Percentiles rank a stretch among this genome's conserved stretches.
These are phyloP conservation scores for Lynx canadensis DNA, from an alignment of 2,113 vertebrate genomes.

Conservation along the genomic window DNA sequence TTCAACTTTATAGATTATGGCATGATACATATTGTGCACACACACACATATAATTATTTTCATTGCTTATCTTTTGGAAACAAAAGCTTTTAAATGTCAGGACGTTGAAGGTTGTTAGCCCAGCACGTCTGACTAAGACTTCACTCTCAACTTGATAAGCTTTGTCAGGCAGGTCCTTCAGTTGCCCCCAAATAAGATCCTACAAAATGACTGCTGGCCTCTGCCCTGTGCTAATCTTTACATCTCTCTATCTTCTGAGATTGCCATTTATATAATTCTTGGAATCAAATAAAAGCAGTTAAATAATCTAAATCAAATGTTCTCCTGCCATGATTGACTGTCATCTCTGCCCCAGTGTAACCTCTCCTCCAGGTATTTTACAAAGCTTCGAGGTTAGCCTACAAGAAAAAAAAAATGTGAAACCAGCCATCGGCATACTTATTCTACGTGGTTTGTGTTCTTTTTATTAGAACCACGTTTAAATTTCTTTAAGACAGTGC, in stretches of 20 bases:
- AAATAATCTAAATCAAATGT: constrained; percentile 23
- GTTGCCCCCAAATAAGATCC: neutral
- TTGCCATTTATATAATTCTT: neutral
- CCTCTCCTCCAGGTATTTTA: constrained; percentile 4
- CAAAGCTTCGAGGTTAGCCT: neutral
- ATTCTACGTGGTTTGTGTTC: neutral
- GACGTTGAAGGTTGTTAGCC: neutral
- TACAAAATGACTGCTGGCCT: neutral
- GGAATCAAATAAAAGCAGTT: constrained; percentile 40
- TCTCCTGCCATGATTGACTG: neutral
- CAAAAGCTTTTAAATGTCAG: neutral
- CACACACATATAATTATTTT: neutral
- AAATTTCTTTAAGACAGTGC: neutral
- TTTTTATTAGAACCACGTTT: constrained; percentile 2
- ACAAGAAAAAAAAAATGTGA: constrained; percentile 32
- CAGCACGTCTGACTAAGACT: neutral
- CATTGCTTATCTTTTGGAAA: neutral
- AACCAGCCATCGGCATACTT: neutral
- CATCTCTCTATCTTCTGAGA: neutral
- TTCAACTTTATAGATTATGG: neutral
- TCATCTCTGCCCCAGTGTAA: neutral
- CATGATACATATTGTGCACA: neutral
- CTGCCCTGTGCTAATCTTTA: neutral
- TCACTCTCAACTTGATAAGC: neutral
- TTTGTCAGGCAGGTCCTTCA: neutral